Base-by-base conservation (phyloP, 2,113 vertebrate species). In the Saimiri boliviensis region DNA sequence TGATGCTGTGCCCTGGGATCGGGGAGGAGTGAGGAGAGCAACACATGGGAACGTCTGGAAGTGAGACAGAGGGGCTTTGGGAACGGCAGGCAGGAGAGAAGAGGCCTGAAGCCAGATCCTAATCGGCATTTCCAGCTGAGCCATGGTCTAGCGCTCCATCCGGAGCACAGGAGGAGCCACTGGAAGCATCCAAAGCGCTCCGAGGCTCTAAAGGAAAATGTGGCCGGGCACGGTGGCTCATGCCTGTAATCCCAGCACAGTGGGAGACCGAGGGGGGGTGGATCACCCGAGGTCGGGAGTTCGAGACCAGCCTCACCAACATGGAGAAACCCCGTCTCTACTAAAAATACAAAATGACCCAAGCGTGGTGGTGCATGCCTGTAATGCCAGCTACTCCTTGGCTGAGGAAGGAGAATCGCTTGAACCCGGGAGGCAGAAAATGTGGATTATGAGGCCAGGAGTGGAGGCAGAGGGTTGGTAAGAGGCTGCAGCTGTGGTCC, bases 41-140 rank as follows among this genome's bases (percentile, higher is more conserved):
- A 12, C 14, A 13, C 0, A 2, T 21, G 71, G 42, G 54, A 54
- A 87, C 45, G 52, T 32, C 54, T 1, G 0, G 49, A 42, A n/a
- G 20, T 2, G 2, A 76, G 63, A 63, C 6, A 19, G 17, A 23
- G 66, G 8, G 21, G 76, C 16, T 30, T 32, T 80, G 86, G 37
- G 42, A 37, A 42, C 1, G 14, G 35, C 12, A 40, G 52, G 25
- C n/a, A 2, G 21, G 32, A 47, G 16, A 49, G 27, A 6, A 10
- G 21, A 47, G 47, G 35, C 21, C 74, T 0, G 0, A 54, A 25
- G 71, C 19, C n/a, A 25, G 23, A 37, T 6, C 49, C 8, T 20
- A 40, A 52, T 79, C 30, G 56, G 23, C n/a, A 87, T 76, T 66
- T 54, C 17, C 63, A 45, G 12, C 79, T 27, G 68, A 45, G 81